These are phyloP conservation scores for Pagetopsis macropterus DNA, from an alignment of 2,797 vertebrate genomes.

Conservation along the genomic window DNA sequence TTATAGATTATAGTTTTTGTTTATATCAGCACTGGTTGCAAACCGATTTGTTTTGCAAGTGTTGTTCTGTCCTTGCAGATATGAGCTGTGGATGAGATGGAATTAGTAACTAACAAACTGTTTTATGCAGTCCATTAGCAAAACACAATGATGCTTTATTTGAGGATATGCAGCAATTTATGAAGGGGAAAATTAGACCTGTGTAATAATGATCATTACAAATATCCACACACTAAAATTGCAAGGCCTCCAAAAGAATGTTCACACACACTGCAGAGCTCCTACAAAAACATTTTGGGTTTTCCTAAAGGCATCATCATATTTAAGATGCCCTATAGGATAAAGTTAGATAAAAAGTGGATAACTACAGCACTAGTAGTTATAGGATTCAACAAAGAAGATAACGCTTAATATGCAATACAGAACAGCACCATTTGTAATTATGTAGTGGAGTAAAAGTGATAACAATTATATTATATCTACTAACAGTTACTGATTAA, in stretches of 20 bases:
- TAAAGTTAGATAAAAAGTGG: constrained; percentile 22
- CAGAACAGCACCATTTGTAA: constrained; percentile 1
- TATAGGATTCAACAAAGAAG: constrained; percentile 13
- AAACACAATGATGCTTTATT: constrained; percentile 26
- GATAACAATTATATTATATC: neutral
- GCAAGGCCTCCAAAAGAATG: constrained; percentile 11
- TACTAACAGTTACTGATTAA: constrained; percentile 10
- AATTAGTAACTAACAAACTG: constrained; percentile 29
- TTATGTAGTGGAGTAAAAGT: too few relatives aligned
- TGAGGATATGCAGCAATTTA: constrained; percentile 29
- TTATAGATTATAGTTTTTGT: neutral
- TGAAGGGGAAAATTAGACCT: constrained; percentile 45
- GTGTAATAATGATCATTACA: constrained; percentile 26
- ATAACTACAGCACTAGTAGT: constrained; percentile 18
- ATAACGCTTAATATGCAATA: neutral
- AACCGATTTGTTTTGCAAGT: neutral
- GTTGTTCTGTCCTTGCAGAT: neutral
- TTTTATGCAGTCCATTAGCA: constrained; percentile 27
- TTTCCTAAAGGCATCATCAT: constrained; percentile 20
- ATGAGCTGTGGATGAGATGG: neutral
- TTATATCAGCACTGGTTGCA: neutral
- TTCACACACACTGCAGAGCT: constrained; percentile 1
- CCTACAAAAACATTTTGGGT: constrained; percentile 12
- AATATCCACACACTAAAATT: constrained; percentile 29
- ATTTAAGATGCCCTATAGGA: constrained; percentile 17